phyloP scores from a whole-genome alignment of 2,888 invertebrate genomes.

The Halocaridina rubra region DNA sequence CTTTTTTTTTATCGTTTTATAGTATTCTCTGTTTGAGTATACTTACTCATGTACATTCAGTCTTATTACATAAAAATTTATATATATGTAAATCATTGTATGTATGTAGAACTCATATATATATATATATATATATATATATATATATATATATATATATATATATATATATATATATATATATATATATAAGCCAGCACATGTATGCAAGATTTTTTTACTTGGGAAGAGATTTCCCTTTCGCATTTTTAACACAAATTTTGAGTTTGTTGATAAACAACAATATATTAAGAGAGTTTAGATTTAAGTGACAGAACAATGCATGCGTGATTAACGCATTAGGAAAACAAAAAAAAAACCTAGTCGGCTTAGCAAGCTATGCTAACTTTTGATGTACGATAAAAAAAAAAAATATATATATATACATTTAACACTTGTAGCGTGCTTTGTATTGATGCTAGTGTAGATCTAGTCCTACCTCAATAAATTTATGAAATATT shows the following conservation, averaged over 20 bases:
- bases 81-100: neutral
- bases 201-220: neutral
- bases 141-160: conserved; percentile 11
- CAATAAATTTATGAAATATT: conserved; percentile 44
- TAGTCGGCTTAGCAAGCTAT: conserved; percentile 47
- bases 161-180: conserved; percentile 3
- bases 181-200: neutral
- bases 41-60: too few species aligned
- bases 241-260: neutral
- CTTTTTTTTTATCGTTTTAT: too few species aligned
- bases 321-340: conserved; percentile 46
- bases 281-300: conserved; percentile 7
- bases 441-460: conserved; percentile 46
- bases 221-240: neutral
- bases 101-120: neutral
- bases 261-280: neutral
- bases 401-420: conserved; percentile 22
- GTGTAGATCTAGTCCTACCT: conserved; percentile 57
- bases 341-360: conserved; percentile 24
- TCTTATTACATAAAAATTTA: too few species aligned
- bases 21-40: too few species aligned
- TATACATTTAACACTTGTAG: neutral
- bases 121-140: conserved; percentile 4
- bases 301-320: conserved; percentile 18
- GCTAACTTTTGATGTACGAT: conserved; percentile 33